phyloP scores from a whole-genome alignment of 2,113 vertebrate species.

The Chascanopsetta lugubris region DNA sequence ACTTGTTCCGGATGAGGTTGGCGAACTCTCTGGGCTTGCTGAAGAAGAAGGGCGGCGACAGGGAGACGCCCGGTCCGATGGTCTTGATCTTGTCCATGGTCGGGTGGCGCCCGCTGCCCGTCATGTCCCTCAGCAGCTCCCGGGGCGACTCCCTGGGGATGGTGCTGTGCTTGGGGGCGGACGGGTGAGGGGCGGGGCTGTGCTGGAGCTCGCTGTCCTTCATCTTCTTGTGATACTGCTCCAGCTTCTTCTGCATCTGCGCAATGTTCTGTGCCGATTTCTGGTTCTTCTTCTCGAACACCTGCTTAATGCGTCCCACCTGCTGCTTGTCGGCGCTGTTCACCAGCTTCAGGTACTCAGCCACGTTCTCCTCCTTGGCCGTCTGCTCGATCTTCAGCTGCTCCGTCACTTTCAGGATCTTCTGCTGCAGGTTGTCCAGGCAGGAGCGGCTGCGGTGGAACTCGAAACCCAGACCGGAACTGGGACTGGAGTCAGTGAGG shows the following conservation, averaged over 20 bases:
- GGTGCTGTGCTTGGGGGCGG: slow-evolving; percentile 68
- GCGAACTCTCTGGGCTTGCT: slow-evolving; percentile 95
- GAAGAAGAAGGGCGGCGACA: slow-evolving; percentile 90
- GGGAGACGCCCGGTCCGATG: slow-evolving; percentile 90
- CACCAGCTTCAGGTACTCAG: slow-evolving; percentile 94
- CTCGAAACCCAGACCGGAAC: slow-evolving; percentile 74
- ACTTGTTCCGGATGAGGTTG: slow-evolving; percentile 96
- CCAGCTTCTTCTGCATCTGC: slow-evolving; percentile 95
- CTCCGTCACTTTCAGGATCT: slow-evolving; percentile 96
- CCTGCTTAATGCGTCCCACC: slow-evolving; percentile 93
- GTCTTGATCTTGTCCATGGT: slow-evolving; percentile 95
- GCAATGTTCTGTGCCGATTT: slow-evolving; percentile 93
- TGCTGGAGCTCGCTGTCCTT: slow-evolving; percentile 87
- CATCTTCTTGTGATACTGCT: slow-evolving; percentile 93
- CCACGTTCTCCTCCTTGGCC: slow-evolving; percentile 91
- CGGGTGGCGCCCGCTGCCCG: slow-evolving; percentile 87
- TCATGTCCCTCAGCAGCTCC: slow-evolving; percentile 89
- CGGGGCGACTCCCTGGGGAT: slow-evolving; percentile 86
- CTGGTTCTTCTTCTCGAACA: slow-evolving; percentile 99
- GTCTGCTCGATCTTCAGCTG: slow-evolving; percentile 97
- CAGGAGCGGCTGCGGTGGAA: slow-evolving; percentile 88
- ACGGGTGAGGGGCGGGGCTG: slow-evolving; percentile 4
- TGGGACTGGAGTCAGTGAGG: slow-evolving; percentile 38
- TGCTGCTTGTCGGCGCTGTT: slow-evolving; percentile 96
- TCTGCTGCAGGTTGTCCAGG: slow-evolving; percentile 94